phyloP scores from a whole-genome alignment of 2,888 invertebrate species.

The Eledona agricola region DNA sequence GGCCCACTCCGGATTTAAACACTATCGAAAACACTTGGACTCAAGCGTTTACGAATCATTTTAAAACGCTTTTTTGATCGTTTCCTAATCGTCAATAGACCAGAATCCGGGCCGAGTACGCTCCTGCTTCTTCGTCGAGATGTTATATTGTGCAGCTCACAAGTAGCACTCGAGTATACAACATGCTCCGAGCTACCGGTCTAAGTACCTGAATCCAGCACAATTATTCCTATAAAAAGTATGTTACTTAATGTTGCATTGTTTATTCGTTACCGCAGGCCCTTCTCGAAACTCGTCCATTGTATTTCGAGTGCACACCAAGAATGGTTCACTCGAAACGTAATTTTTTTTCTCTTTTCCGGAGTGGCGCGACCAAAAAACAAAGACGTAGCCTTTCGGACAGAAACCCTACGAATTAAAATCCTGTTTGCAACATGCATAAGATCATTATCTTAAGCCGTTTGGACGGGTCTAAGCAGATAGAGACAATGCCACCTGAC shows the following conservation, averaged over 20 bases:
- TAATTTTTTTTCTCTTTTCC: slow-evolving; percentile 15
- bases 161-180: slow-evolving; percentile 22
- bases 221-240: slow-evolving; percentile 33
- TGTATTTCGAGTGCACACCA: slow-evolving; percentile 11
- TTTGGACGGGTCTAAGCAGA: slow-evolving; percentile 14
- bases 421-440: slow-evolving; percentile 28
- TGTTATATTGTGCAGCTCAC: slow-evolving; percentile 28
- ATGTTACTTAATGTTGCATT: slow-evolving; percentile 36
- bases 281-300: slow-evolving; percentile 21
- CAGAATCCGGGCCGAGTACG: slow-evolving; percentile 1
- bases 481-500: slow-evolving; percentile 27
- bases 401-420: slow-evolving; percentile 27
- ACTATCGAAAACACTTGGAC: too few species aligned
- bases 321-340: slow-evolving; percentile 17
- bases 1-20: too few species aligned
- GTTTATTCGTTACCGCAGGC: slow-evolving; percentile 36
- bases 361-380: slow-evolving; percentile 2
- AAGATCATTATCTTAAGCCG: slow-evolving; percentile 29
- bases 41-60: too few species aligned
- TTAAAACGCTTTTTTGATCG: too few species aligned
- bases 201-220: slow-evolving; percentile 34
- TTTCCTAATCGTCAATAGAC: neutral
- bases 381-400: slow-evolving; percentile 8
- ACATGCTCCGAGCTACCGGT: slow-evolving; percentile 31
- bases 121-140: slow-evolving; percentile 13